Percentiles rank a stretch among this genome's conserved stretches.
phyloP scores from a whole-genome alignment of 1,140 invertebrate species.

The Whitmania pigra region DNA sequence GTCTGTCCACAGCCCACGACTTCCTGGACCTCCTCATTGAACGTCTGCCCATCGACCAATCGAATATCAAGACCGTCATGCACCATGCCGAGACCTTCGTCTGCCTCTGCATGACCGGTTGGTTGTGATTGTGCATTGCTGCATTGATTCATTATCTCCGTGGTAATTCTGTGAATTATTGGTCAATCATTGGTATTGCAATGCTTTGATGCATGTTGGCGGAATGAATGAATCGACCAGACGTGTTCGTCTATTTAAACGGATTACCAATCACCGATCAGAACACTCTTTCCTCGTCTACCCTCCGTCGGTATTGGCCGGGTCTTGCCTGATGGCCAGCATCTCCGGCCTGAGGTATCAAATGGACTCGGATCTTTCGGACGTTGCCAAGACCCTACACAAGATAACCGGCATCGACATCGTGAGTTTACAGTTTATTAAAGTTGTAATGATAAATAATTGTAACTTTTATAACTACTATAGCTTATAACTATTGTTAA shows the following conservation, averaged over 20 bases:
- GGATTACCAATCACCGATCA: not conserved
- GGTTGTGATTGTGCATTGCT: constrained; percentile 14
- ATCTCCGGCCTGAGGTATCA: not conserved
- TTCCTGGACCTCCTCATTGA: constrained; percentile 61
- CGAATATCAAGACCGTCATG: constrained; percentile 30
- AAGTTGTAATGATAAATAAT: not conserved
- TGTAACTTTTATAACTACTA: too few relatives aligned
- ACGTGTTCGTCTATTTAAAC: too few relatives aligned
- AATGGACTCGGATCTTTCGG: not conserved
- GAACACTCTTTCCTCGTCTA: constrained; percentile 8
- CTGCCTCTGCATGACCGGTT: constrained; percentile 36
- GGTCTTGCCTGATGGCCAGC: not conserved
- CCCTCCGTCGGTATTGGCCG: not conserved
- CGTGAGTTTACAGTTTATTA: not conserved
- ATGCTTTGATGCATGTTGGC: too few relatives aligned
- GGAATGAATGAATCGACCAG: too few relatives aligned
- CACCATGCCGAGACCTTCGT: constrained; percentile 40
- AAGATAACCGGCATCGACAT: not conserved
- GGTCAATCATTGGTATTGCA: too few relatives aligned
- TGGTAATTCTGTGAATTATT: too few relatives aligned
- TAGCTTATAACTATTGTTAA: too few relatives aligned
- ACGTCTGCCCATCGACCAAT: constrained; percentile 47
- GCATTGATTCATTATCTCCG: too few relatives aligned
- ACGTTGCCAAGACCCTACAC: not conserved
- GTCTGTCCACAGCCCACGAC: constrained; percentile 65